Evolutionary conservation across 2,888 invertebrate species (phyloP).

Genomic region (Tridacna crocea): DNA sequence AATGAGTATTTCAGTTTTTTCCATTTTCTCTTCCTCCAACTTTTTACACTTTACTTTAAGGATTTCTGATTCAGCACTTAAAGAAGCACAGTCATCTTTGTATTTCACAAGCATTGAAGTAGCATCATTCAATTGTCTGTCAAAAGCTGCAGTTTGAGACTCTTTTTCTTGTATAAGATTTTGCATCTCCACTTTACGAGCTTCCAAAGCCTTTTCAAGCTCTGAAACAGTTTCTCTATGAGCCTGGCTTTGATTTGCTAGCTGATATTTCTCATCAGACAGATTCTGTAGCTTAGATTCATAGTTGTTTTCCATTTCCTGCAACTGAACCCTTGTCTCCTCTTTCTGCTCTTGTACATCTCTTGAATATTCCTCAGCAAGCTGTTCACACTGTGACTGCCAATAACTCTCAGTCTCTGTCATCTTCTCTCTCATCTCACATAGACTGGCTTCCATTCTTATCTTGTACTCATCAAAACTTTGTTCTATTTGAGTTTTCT

Average conservation of each 20-base stretch:
- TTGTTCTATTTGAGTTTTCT: constrained; percentile 5
- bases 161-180: constrained; percentile 29
- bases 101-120: constrained; percentile 21
- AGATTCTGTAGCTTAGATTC: constrained; percentile 54
- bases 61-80: constrained; percentile 26
- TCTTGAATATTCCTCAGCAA: constrained; percentile 66
- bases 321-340: constrained; percentile 51
- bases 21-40: constrained; percentile 46
- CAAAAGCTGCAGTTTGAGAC: constrained; percentile 18
- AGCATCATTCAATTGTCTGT: constrained; percentile 21
- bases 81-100: constrained; percentile 8
- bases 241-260: constrained; percentile 59
- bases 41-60: constrained; percentile 27
- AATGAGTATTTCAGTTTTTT: constrained; percentile 40
- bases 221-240: constrained; percentile 56
- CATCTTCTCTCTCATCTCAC: constrained; percentile 29
- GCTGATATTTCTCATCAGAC: constrained; percentile 62
- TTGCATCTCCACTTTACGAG: constrained; percentile 53
- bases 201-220: constrained; percentile 57
- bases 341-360: constrained; percentile 61
- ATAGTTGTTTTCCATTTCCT: constrained; percentile 50
- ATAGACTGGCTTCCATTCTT: constrained; percentile 26
- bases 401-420: constrained; percentile 67
- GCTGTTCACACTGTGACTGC: constrained; percentile 65
- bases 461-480: constrained; percentile 1